Evolutionary conservation across 2,797 vertebrate species (phyloP), one percentile per base, ranked within the genome.

Genomic region (Periophthalmus magnuspinnatus): DNA sequence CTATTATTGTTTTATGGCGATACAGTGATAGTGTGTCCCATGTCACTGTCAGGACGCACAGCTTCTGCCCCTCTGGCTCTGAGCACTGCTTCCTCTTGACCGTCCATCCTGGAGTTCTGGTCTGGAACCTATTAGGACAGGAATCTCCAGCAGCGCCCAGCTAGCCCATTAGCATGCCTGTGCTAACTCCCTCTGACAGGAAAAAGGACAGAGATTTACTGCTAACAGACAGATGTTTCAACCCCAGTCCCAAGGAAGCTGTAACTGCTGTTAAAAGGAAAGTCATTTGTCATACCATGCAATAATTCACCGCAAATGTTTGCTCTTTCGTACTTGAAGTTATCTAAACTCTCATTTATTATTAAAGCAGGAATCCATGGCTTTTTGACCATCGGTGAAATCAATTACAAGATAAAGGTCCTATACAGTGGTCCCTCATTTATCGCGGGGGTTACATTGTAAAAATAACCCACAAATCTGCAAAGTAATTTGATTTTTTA

Each of bases 51-150:
- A 76, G 48, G 34, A 34, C 3, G 6, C 61, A 68, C 68, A 70
- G 58, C 57, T 52, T 75, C 13, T 60, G 58, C 59, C 56, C 64
- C 64, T 81, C 68, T 59, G 66, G 52, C 75, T 76, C 14, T 70
- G n/a, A 58, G 69, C 65, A 65, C 71, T 74, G 68, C 77, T 67
- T 80, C 71, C n/a, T 72, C 88, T 83, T 80, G 55, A 79, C 84
- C 76, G 69, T 83, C 84, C 77, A 72, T 83, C 82, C 81, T 75
- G 61, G 61, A 81, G 75, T 82, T 79, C 69, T 75, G 75, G 86
- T 90, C 90, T 92, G 91, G 87, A 91, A 89, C 58, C 75, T 58
- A 90, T 91, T 92, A 91, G 78, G 62, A 74, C 82, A 89, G 88
- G 91, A 91, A 89, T 91, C 87, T 90, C 88, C 81, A 75, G 78